These are phyloP conservation scores for Coluber constrictor DNA, from an alignment of 2,797 vertebrate species.

Conservation along the genomic window DNA sequence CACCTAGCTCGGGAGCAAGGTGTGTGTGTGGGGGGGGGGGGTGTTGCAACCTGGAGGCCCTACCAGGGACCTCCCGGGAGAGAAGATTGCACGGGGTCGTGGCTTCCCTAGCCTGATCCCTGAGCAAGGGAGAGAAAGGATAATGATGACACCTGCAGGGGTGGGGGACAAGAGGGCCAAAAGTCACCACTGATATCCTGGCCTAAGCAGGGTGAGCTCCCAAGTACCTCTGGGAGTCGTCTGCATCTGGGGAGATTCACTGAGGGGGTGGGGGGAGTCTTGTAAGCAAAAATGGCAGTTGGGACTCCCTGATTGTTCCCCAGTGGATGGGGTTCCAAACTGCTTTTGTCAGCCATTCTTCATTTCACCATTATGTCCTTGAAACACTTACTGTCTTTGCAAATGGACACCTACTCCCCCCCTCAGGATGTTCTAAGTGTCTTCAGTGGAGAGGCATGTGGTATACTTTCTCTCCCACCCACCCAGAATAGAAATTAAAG, in stretches of 20 bases:
- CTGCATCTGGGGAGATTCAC: neutral
- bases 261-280: neutral
- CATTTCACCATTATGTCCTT: neutral
- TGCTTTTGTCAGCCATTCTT: neutral
- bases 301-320: neutral
- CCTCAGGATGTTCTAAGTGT: neutral
- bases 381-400: neutral
- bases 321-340: constrained; percentile 5
- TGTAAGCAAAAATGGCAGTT: neutral
- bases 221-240: neutral
- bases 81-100: neutral
- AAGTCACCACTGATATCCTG: neutral
- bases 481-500: neutral
- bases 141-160: neutral
- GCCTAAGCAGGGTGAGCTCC: neutral
- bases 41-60: neutral
- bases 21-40: neutral
- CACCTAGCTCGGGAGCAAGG: constrained; percentile 6
- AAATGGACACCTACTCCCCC: neutral
- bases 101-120: neutral
- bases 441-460: neutral
- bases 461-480: neutral
- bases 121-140: neutral
- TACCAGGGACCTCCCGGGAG: neutral
- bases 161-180: neutral